Evolutionary conservation across 2,113 vertebrate species (phyloP).

Genomic region (Danio rerio): DNA sequence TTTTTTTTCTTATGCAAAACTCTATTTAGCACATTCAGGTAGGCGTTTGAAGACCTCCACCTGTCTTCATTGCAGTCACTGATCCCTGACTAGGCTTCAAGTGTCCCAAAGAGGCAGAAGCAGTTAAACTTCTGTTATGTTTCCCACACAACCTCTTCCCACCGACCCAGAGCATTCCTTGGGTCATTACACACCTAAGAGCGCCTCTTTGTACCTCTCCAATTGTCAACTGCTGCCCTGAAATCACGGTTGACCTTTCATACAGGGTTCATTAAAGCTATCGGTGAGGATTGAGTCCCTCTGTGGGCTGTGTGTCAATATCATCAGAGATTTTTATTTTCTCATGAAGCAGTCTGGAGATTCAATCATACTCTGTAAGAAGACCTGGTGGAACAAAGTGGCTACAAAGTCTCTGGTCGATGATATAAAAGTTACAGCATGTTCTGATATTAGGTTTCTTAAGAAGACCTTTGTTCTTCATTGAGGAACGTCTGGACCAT

Average conservation of each 20-base stretch:
- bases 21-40: background rate
- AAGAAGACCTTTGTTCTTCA: background rate
- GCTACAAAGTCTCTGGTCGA: background rate
- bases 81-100: constrained; percentile 9
- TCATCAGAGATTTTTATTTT: constrained; percentile 33
- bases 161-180: constrained; percentile 25
- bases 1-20: background rate
- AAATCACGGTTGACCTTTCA: constrained; percentile 1
- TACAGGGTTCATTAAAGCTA: constrained; percentile 17
- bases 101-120: constrained; percentile 5
- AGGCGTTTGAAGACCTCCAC: background rate
- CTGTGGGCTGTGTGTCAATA: constrained; percentile 5
- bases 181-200: constrained; percentile 38
- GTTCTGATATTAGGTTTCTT: constrained; percentile 10
- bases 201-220: constrained; percentile 29
- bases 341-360: constrained; percentile 8
- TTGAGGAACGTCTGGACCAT: background rate
- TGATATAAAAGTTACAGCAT: constrained; percentile 28
- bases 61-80: constrained; percentile 5
- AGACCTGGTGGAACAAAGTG: background rate
- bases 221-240: constrained; percentile 7
- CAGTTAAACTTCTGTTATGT: constrained; percentile 31
- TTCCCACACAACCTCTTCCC: constrained; percentile 32
- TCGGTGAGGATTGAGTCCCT: background rate
- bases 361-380: constrained; percentile 7